Evolutionary conservation across 1,140 invertebrate genomes (phyloP), one percentile per base, ranked within the genome.

Genomic region (Paracyclopina nana): DNA sequence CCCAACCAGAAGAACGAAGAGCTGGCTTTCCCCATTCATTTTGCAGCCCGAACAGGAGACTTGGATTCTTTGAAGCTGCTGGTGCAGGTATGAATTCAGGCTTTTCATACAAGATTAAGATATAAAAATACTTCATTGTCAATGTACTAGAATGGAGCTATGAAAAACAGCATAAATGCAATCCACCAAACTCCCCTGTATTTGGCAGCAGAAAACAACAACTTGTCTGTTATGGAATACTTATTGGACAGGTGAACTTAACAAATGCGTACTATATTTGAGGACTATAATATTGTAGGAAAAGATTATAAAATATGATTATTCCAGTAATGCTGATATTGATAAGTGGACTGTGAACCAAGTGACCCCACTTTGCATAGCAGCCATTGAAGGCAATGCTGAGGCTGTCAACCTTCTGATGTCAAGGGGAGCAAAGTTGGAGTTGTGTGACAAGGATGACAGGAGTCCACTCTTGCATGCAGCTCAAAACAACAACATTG

Each of bases 361-460:
- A 55, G 68, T 65, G 55, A 78, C 75, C 1, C 70, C 76, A 6
- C 57, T 79, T 38, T 73, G 74, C 63, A 55, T 77, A 54, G 63
- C 75, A 46, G 59, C 69, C 54, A 63, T 70, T 55, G 64, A 64
- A 58, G 65, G 70, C 59, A 60, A 74, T 61, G 59, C 62, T 43
- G 63, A 71, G 53, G 66, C 74, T 60, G 65, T 71, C 45, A 62
- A 67, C 38, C 62, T 68, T 4, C 60, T 78, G 38, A 56, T 78
- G 14, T 67, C 68, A 42, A 66, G 70, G 53, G 68, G 70, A 24
- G 73, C 75, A 1, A 68, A 75, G 58, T 69, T 75, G 6, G 74
- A 76, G 62, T 63, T 73, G 12, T 62, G 72, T 0, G 76, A 78
- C 57, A 61, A 65, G 6, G 69, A 74, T 53, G 66, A 68, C 41